Evolutionary conservation across 1,140 invertebrate species (phyloP).

Genomic region (Patella vulgata): DNA sequence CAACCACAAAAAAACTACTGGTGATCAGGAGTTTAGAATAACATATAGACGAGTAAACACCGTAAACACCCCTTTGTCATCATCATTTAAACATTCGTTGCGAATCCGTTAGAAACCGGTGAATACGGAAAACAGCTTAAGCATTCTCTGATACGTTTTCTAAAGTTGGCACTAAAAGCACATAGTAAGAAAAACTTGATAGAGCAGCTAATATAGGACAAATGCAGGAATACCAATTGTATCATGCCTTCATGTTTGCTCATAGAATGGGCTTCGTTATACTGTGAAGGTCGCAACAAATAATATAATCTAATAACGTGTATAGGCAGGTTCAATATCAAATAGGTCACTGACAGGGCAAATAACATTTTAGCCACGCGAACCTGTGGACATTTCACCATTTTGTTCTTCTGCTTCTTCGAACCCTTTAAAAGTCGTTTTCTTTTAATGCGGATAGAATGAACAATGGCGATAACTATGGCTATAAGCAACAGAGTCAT

Average conservation of each 20-base stretch:
- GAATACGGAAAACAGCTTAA: background rate
- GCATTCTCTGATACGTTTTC: conserved; percentile 23
- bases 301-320: conserved; percentile 36
- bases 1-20: too few species aligned
- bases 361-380: conserved; percentile 47
- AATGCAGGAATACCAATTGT: conserved; percentile 31
- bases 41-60: too few species aligned
- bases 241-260: conserved; percentile 20
- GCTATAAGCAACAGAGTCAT: conserved; percentile 25
- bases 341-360: conserved; percentile 38
- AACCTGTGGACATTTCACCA: conserved; percentile 32
- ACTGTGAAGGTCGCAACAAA: conserved; percentile 10
- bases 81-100: too few species aligned
- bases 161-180: conserved; percentile 43
- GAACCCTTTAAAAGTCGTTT: too few species aligned
- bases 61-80: too few species aligned
- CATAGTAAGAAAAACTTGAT: conserved; percentile 45
- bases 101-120: too few species aligned
- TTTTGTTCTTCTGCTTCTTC: too few species aligned
- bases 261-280: background rate
- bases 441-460: background rate
- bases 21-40: too few species aligned
- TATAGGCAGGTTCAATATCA: conserved; percentile 44
- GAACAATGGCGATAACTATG: conserved; percentile 11
- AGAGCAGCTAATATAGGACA: conserved; percentile 37